Evolutionary conservation across 2,888 invertebrate species (phyloP), one percentile per base, ranked within the genome.

Genomic region (Netelia melanura): DNA sequence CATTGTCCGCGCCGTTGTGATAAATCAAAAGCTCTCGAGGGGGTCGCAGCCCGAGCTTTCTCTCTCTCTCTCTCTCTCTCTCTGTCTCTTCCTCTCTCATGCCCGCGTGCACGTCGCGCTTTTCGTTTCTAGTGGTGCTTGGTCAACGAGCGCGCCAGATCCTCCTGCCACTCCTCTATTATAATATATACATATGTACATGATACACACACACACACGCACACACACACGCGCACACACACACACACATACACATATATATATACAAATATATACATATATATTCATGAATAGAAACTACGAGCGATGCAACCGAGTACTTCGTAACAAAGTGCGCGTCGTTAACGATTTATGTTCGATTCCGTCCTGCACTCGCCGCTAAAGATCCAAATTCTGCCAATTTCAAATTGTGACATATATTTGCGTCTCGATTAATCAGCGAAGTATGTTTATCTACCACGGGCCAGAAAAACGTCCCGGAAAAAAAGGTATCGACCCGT

Each of bases 331-430:
- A 91, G 90, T 89, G 89, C 82, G 87, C 89, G 88, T 91, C 90
- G 89, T 91, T 90, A 91, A 89, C 92, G 91, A 92, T 92, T 92
- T 92, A 92, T 91, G 89, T 89, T 86, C 88, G 90, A 89, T 90
- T 90, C 89, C 88, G 87, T 84, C 81, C 83, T 72, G 52, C 85
- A 74, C 62, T 62, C 64, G 74, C 38, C 38, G 38, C 38, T 38
- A 38, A 38, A 52, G 65, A 52, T 79, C 30, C 44, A 58, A 6
- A 64, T 82, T 80, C 80, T 74, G 77, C 72, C 68, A 83, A 77
- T 52, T 83, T 58, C 67, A 25, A 77, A 80, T 72, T 67, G 54
- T 61, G 43, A 76, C 68, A 82, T 30, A 72, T 65, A 38, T 38
- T 38, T 38, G 8, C 38, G 30, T 56, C 64, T 72, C 52, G 70